Percentiles rank a stretch among this genome's conserved stretches.
Conservation (phyloP, 2,888 invertebrate species). For the Cephus sareptanus region DNA sequence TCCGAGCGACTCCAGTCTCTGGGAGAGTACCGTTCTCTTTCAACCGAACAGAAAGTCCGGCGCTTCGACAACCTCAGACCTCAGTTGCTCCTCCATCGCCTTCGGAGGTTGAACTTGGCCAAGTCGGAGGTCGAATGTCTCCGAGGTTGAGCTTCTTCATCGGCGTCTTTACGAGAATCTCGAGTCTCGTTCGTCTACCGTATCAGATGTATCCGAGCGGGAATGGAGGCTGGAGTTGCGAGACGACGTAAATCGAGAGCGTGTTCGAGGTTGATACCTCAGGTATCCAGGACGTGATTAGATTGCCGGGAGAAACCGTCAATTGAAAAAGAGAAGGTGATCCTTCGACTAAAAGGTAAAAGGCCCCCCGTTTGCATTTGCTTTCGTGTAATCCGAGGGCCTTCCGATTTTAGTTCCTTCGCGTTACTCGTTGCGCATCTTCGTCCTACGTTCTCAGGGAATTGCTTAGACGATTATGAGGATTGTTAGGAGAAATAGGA, state of each 20-base stretch:
- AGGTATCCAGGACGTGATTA: not conserved
- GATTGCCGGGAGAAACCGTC: not conserved
- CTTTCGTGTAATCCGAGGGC: not conserved
- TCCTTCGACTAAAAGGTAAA: not conserved
- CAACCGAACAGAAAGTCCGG: not conserved
- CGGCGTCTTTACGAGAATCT: not conserved
- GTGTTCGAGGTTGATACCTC: not conserved
- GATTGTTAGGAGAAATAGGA: not conserved
- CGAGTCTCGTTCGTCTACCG: constrained; percentile 15
- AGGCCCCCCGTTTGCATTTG: not conserved
- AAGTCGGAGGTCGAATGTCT: constrained; percentile 14
- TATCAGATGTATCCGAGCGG: constrained; percentile 25
- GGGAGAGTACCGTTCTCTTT: not conserved
- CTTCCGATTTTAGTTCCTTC: not conserved
- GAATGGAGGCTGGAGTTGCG: constrained; percentile 40
- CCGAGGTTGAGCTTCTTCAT: not conserved
- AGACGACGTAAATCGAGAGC: constrained; percentile 39
- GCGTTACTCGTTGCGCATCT: too few relatives aligned
- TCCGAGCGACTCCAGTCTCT: not conserved
- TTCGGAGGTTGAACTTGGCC: not conserved
- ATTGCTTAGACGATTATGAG: not conserved
- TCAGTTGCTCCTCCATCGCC: not conserved
- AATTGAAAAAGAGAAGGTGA: not conserved
- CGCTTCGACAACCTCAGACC: not conserved
- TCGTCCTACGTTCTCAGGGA: not conserved